Evolutionary conservation across 30 jellyfish, hydroid and myxozoan genomes (phyloP).

Genomic region (Rhopilema esculentum): DNA sequence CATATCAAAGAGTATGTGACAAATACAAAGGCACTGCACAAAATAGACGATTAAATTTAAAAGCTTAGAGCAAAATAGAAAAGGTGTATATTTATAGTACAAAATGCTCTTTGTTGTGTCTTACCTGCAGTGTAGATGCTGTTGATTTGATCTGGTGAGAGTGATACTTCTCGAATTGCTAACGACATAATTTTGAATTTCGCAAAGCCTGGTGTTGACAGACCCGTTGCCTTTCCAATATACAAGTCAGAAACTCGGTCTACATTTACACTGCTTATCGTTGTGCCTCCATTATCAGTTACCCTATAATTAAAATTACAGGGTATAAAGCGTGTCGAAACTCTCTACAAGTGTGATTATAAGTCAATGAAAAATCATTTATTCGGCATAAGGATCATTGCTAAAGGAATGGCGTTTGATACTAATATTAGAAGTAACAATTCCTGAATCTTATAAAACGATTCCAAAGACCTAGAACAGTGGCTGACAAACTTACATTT

Average conservation of each 20-base stretch:
- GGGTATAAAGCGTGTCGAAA: background rate
- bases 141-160: slow-evolving; percentile 52
- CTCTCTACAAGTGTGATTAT: no score
- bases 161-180: slow-evolving; percentile 73
- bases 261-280: background rate
- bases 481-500: slow-evolving; percentile 77
- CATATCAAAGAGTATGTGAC: no score
- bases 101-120: no score
- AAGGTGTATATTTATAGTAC: background rate
- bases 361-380: no score
- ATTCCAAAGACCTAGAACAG: no score
- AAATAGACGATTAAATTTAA: background rate
- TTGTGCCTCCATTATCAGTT: slow-evolving; percentile 61
- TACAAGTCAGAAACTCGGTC: slow-evolving; percentile 61
- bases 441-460: no score
- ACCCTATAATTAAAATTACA: slow-evolving; percentile 21
- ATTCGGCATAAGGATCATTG: no score
- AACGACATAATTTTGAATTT: slow-evolving; percentile 75
- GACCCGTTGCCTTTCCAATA: slow-evolving; percentile 63
- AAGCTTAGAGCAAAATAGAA: background rate
- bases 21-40: no score
- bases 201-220: slow-evolving; percentile 22
- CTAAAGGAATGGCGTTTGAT: no score
- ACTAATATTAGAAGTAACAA: no score
- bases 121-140: slow-evolving; percentile 67